A percentile compares a stretch with the other conserved stretches of the same genome.
Evolutionary conservation across 2,113 vertebrate species (phyloP).

Genomic region (Benitochromis conjunctus): DNA sequence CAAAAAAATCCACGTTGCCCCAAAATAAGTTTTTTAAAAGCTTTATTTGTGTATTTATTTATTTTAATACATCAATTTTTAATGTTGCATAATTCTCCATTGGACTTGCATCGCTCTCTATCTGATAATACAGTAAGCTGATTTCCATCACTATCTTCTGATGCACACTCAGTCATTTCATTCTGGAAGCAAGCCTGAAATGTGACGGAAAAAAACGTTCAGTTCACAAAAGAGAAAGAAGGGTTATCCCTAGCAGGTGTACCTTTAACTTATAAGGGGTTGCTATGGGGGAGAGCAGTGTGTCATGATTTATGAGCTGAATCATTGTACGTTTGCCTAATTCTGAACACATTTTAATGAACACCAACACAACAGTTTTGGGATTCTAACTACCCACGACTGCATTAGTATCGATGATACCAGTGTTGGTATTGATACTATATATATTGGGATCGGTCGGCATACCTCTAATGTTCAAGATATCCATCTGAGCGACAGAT

Average conservation of each 20-base stretch:
- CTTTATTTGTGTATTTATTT: neutral
- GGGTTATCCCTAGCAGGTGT: neutral
- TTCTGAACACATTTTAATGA: neutral
- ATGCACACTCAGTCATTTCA: neutral
- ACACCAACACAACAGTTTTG: neutral
- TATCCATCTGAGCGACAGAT: neutral
- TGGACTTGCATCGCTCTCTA: neutral
- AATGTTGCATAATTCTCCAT: neutral
- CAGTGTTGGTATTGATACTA: neutral
- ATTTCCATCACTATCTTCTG: neutral
- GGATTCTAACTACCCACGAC: neutral
- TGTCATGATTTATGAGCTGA: neutral
- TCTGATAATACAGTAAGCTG: neutral
- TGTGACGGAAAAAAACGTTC: neutral
- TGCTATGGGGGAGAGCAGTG: neutral
- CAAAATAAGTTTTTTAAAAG: neutral
- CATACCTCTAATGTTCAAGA: neutral
- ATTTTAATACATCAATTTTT: neutral
- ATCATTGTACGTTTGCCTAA: neutral
- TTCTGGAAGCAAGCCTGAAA: neutral
- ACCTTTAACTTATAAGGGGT: neutral
- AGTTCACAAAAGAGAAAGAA: neutral
- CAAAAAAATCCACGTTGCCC: neutral
- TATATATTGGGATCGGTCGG: neutral
- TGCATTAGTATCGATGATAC: neutral